Base-by-base conservation (phyloP, 2,113 vertebrate genomes). In the Tonatia bakeri region DNA sequence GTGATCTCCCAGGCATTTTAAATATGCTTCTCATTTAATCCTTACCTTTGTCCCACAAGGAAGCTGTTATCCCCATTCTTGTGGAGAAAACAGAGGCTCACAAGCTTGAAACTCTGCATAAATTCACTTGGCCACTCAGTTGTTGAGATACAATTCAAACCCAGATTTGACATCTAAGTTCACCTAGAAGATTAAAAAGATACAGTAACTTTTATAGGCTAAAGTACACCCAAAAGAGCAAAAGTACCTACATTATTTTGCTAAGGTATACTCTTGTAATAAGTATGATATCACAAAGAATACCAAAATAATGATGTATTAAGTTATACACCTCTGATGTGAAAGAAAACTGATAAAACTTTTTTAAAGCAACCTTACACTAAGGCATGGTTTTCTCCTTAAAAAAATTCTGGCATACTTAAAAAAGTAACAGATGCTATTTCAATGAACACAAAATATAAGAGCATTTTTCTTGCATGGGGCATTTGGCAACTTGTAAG, bases 401-500 rank as follows among this genome's bases (percentile, higher is more conserved):
- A 67, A 67, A 77, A 77, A 84, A 86, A 38, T 40, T 92, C 43
- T 95, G 90, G 83, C 61, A 90, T 50, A 81, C 50, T 96, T 97
- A 97, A 83, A 95, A 86, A 97, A 97, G 56, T 82, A 95, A 91
- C 82, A 93, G 87, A 94, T 96, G 86, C 69, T 73, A 94, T 87
- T 38, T 90, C 87, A 87, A 83, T 28, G 50, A 95, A 95, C 69
- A 94, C 83, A 94, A 87, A 95, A 86, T 93, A 82, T n/a, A 89
- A 96, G 82, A 89, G 43, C 73, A 79, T 94, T 93, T 28, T 90
- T 95, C 76, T 93, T 91, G 94, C 75, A 81, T 47, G 93, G 96
- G 95, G 38, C 64, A 84, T 93, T 96, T 97, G 96, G 87, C 90
- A 94, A 75, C 79, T 70, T 33, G 8, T 56, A 70, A 80, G 73